Evolutionary conservation across 2,113 vertebrate species (phyloP).

Genomic region (Narcine bancroftii): DNA sequence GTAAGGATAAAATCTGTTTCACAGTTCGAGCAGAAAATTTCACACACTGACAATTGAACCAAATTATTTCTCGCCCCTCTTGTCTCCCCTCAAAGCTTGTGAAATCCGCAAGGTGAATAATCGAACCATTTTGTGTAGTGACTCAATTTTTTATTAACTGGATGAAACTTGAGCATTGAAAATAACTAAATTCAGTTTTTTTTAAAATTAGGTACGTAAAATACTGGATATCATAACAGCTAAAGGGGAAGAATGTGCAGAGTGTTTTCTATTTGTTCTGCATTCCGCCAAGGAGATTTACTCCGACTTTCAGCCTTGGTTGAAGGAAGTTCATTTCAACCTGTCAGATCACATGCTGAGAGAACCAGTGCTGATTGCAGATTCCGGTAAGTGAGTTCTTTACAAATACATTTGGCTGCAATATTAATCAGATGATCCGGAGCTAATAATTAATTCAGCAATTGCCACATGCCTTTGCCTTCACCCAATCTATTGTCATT

Average conservation of each 20-base stretch:
- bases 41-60: neutral
- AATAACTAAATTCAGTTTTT: too few relatives aligned
- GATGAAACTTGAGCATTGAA: neutral
- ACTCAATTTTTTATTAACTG: neutral
- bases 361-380: conserved; percentile 14
- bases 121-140: neutral
- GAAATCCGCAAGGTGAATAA: neutral
- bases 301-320: conserved; percentile 13
- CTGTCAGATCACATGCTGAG: neutral
- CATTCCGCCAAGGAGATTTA: conserved; percentile 19
- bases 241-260: conserved; percentile 30
- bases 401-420: neutral
- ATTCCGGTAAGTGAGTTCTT: neutral
- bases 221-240: neutral
- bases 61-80: too few relatives aligned
- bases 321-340: conserved; percentile 12
- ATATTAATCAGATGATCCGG: neutral
- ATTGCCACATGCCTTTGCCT: neutral
- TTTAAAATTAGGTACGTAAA: conserved; percentile 1
- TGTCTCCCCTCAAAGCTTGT: neutral
- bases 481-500: neutral
- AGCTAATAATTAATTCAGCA: neutral
- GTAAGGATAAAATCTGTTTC: neutral
- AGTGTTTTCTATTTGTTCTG: neutral
- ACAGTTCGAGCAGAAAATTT: neutral